These are phyloP conservation scores for Amblyopsis rosae DNA, from an alignment of 2,113 vertebrate genomes.

Conservation along the genomic window DNA sequence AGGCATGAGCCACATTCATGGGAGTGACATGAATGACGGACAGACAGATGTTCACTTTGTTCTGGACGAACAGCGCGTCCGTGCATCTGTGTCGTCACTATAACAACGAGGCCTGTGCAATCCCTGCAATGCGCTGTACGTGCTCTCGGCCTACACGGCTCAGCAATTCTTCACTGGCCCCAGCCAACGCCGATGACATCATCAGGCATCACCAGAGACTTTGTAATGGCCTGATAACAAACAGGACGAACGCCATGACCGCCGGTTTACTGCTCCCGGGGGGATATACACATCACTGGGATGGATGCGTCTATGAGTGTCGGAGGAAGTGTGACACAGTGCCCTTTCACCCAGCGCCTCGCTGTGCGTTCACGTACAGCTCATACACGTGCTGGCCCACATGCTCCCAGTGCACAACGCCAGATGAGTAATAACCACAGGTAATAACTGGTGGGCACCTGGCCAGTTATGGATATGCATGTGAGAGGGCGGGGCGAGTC, in stretches of 20 bases:
- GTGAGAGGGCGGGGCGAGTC: conserved; percentile 3
- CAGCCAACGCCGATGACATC: conserved; percentile 22
- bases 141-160: conserved; percentile 22
- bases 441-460: no score
- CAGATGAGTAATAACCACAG: no score
- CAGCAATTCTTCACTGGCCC: conserved; percentile 1
- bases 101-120: conserved; percentile 1
- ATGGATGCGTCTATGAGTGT: conserved; percentile 22
- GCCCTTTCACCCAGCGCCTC: not conserved
- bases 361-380: not conserved
- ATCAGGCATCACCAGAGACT: conserved; percentile 28
- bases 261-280: conserved; percentile 25
- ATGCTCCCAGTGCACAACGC: not conserved
- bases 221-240: not conserved
- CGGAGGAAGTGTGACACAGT: conserved; percentile 6
- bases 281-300: conserved; percentile 33
- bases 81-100: not conserved
- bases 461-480: not conserved
- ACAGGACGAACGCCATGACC: conserved; percentile 15
- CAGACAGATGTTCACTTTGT: not conserved
- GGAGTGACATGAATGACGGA: not conserved
- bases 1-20: no score
- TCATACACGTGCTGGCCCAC: not conserved
- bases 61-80: not conserved
- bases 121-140: conserved; percentile 4